Evolutionary conservation across 2,113 vertebrate genomes (phyloP).

Genomic region (Hyperoodon ampullatus): DNA sequence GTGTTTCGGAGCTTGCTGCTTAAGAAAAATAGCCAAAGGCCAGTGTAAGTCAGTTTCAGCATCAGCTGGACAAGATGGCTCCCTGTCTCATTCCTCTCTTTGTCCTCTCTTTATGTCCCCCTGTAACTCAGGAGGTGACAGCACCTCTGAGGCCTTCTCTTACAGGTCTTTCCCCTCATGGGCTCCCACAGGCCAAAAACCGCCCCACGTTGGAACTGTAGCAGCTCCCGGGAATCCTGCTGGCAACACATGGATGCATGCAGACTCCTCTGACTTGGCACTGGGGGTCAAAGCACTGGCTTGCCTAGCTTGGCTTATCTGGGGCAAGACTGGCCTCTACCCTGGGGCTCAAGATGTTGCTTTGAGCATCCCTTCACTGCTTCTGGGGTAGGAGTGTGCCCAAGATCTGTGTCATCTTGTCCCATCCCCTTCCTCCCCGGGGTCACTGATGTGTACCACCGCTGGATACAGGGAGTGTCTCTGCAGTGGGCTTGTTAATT

Average conservation of each 20-base stretch:
- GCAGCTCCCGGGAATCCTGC: neutral
- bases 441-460: neutral
- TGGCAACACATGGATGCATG: accelerated
- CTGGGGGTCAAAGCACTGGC: neutral
- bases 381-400: neutral
- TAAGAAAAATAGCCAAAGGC: neutral
- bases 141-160: neutral
- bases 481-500: slow-evolving; percentile 71
- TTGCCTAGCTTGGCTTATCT: neutral
- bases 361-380: neutral
- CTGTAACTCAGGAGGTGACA: neutral
- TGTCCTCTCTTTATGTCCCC: neutral
- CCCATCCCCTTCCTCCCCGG: neutral
- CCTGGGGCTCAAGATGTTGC: neutral
- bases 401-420: neutral
- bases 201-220: neutral
- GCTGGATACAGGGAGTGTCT: neutral
- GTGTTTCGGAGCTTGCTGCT: neutral
- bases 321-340: neutral
- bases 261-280: neutral
- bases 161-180: neutral
- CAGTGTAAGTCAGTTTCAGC: neutral
- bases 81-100: neutral
- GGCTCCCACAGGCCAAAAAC: neutral
- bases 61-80: neutral